phyloP scores from a whole-genome alignment of 1,140 invertebrate genomes.

The Macrocentrus cingulum region DNA sequence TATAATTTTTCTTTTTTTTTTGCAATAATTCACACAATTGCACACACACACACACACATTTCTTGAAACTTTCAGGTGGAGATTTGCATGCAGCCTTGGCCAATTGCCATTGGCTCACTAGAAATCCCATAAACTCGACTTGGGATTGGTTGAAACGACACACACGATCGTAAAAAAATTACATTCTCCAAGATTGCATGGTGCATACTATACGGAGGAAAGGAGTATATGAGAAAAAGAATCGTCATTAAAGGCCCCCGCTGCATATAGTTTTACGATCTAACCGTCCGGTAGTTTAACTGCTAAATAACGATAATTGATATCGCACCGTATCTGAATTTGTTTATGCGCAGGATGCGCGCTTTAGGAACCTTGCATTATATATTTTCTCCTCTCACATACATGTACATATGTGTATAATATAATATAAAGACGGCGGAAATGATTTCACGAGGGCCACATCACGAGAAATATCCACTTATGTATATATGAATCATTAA shows the following conservation, averaged over 20 bases:
- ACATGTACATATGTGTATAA: neutral
- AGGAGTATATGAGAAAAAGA: neutral
- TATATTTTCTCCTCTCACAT: neutral
- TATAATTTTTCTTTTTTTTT: no score
- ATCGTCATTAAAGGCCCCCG: constrained; percentile 27
- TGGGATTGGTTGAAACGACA: neutral
- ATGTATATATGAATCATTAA: no score
- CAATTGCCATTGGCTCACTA: neutral
- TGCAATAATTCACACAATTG: no score
- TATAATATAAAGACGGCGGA: neutral
- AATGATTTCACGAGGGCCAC: no score
- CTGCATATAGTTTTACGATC: constrained; percentile 32
- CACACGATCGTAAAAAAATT: constrained; percentile 1
- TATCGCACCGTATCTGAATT: constrained; percentile 33
- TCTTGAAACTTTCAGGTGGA: no score
- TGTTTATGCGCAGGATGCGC: constrained; percentile 24
- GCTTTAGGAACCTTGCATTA: neutral
- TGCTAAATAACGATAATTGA: constrained; percentile 40
- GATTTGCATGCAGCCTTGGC: neutral
- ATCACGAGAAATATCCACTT: no score
- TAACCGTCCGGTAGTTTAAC: constrained; percentile 31
- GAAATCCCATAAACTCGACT: neutral
- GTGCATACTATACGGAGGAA: neutral
- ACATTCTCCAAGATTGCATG: neutral
- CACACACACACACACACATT: no score